A percentile compares a stretch with the other conserved stretches of the same genome.
Conservation (phyloP, 2,888 invertebrate species). For the Gisinianus flammeolus region DNA sequence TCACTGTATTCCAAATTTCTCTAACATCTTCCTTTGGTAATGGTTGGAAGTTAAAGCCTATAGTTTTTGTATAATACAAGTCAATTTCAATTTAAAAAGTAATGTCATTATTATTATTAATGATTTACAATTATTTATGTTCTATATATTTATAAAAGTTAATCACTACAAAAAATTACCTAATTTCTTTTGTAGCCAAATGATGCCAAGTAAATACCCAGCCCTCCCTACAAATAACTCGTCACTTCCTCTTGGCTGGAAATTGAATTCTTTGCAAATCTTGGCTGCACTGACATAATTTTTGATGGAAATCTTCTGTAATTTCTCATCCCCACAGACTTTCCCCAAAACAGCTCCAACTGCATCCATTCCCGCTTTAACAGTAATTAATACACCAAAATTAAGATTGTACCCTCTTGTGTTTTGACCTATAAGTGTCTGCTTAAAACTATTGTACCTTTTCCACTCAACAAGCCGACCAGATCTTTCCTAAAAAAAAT, state of each 20-base stretch:
- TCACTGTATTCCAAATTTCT: conserved; percentile 72
- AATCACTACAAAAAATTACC: conserved; percentile 39
- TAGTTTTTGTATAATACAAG: too few species aligned
- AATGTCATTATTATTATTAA: too few species aligned
- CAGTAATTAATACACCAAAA: not conserved
- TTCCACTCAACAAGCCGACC: not conserved
- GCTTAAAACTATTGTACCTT: too few species aligned
- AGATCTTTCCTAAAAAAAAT: not conserved
- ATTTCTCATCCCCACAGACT: conserved; percentile 64
- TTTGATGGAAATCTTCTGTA: conserved; percentile 60
- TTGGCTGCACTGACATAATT: conserved; percentile 63
- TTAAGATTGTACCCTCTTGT: too few species aligned
- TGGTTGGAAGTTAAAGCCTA: not conserved
- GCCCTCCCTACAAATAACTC: conserved; percentile 85
- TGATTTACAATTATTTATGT: too few species aligned
- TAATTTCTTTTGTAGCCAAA: conserved; percentile 68
- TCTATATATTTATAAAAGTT: too few species aligned
- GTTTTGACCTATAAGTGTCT: too few species aligned
- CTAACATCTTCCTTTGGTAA: conserved; percentile 63
- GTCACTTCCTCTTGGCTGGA: conserved; percentile 70
- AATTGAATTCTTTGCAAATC: conserved; percentile 66
- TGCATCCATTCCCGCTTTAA: conserved; percentile 74
- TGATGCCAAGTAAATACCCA: conserved; percentile 78
- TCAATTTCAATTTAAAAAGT: too few species aligned
- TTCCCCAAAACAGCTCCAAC: conserved; percentile 71